Evolutionary conservation across 2,888 invertebrate species (phyloP).

Genomic region (Electrophaes corylata): DNA sequence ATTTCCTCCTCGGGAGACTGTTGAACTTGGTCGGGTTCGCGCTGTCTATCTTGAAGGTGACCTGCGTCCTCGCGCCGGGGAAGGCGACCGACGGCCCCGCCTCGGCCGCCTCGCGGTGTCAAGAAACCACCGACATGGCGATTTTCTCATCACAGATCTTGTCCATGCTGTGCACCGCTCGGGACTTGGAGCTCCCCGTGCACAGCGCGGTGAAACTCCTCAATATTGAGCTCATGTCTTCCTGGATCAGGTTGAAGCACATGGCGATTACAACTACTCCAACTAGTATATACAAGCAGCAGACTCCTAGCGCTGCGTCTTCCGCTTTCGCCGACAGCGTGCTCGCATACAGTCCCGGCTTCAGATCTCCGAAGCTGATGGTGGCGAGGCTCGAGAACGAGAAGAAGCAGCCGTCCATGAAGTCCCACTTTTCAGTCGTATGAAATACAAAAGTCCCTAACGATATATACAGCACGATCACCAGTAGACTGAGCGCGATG

Average conservation of each 20-base stretch:
- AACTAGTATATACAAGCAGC: constrained; percentile 91
- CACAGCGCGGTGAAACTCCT: constrained; percentile 56
- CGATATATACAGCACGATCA: constrained; percentile 94
- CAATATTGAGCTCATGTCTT: constrained; percentile 84
- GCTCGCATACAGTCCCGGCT: constrained; percentile 86
- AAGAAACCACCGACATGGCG: constrained; percentile 81
- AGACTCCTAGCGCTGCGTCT: constrained; percentile 89
- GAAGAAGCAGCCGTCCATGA: constrained; percentile 93
- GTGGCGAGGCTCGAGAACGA: constrained; percentile 92
- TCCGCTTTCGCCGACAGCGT: constrained; percentile 75
- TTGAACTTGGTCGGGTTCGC: constrained; percentile 79
- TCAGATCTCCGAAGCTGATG: constrained; percentile 92
- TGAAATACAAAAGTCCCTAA: constrained; percentile 96
- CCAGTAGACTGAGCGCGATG: constrained; percentile 92
- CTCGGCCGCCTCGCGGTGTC: constrained; percentile 79
- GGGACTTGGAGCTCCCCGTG: constrained; percentile 54
- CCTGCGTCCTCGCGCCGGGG: constrained; percentile 56
- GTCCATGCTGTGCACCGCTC: constrained; percentile 75
- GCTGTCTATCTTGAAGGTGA: constrained; percentile 68
- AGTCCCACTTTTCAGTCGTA: constrained; percentile 95
- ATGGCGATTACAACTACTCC: constrained; percentile 94
- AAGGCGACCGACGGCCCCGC: constrained; percentile 62
- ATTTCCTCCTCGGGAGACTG: constrained; percentile 81
- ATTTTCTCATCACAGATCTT: constrained; percentile 78
- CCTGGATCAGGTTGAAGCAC: constrained; percentile 94